Base-by-base conservation (phyloP, 2,888 invertebrate species). In the Epinotia brunnichana region DNA sequence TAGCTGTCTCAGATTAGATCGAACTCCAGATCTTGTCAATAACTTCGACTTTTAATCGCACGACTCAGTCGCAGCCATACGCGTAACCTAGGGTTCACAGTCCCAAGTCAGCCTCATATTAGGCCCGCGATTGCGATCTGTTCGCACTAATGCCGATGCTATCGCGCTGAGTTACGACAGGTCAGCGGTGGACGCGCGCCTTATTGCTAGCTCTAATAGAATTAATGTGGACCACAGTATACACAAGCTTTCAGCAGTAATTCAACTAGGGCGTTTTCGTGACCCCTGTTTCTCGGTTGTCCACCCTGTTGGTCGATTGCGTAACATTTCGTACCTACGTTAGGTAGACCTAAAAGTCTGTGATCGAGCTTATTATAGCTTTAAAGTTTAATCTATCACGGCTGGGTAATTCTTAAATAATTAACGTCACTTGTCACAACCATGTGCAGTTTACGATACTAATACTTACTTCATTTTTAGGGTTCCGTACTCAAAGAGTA, bases 81-180 rank as follows among this genome's bases (percentile, higher is more conserved):
- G 19, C n/a, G 15, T n/a, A 62, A 53, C 2, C 21, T 21, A 13
- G 11, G 41, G 66, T 56, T 56, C 62, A 53, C 54, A 61, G 44
- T 67, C 54, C 35, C 35, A 67, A 54, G 44, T 11, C 44, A 66
- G 66, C 19, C 48, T 61, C 56, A 35, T 61, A 71, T 71, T 71
- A 72, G 62, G 56, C 60, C 48, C 48, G 48, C 44, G 71, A 74
- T 74, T 74, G 69, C 48, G 35, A 75, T 74, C 73, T 60, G 13
- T 63, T 61, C 68, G 63, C 73, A 63, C 71, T 74, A 74, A 64
- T 69, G 68, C 68, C n/a, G 70, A 68, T 72, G 9, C 61, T 67
- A 72, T 72, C 72, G 54, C 56, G n/a, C 15, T 68, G 39, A 72
- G 54, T 72, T 72, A 72, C 67, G 67, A 68, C 56, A 44, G 66